Conservation (phyloP, 1,140 invertebrate genomes). For the Pseudomyrmex cubaensis region DNA sequence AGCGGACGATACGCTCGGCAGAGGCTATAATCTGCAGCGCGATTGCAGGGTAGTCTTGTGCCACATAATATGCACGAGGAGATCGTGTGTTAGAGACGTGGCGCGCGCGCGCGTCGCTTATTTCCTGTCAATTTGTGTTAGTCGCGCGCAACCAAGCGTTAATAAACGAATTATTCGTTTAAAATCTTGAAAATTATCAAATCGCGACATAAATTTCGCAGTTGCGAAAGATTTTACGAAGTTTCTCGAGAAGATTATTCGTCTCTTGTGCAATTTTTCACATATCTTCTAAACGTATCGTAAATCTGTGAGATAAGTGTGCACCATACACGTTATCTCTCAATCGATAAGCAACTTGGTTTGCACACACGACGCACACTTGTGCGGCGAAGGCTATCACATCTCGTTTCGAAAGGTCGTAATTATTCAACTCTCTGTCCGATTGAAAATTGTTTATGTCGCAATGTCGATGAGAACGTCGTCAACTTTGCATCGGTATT, state of each 20-base stretch:
- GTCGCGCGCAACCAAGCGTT: background rate
- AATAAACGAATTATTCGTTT: too few species aligned
- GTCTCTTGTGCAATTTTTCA: too few species aligned
- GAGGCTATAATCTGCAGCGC: constrained; percentile 35
- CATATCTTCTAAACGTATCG: too few species aligned
- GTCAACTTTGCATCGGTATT: background rate
- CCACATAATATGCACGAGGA: constrained; percentile 35
- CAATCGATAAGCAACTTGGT: constrained; percentile 11
- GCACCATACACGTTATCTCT: background rate
- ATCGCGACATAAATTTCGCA: background rate
- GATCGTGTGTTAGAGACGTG: background rate
- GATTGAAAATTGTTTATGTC: background rate
- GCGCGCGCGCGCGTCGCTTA: constrained; percentile 1
- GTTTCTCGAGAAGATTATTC: too few species aligned
- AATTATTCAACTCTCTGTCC: constrained; percentile 13
- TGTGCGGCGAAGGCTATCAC: background rate
- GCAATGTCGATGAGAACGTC: constrained; percentile 4
- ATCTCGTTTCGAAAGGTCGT: constrained; percentile 15
- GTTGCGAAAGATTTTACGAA: too few species aligned
- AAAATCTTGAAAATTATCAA: background rate
- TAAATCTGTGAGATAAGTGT: constrained; percentile 16
- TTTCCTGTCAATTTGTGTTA: background rate
- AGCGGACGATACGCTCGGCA: constrained; percentile 28
- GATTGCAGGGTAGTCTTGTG: constrained; percentile 38
- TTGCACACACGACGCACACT: background rate